Percentiles rank a stretch among this genome's conserved stretches.
phyloP scores from a whole-genome alignment of 2,113 vertebrate species.

The Dicaeum eximium region DNA sequence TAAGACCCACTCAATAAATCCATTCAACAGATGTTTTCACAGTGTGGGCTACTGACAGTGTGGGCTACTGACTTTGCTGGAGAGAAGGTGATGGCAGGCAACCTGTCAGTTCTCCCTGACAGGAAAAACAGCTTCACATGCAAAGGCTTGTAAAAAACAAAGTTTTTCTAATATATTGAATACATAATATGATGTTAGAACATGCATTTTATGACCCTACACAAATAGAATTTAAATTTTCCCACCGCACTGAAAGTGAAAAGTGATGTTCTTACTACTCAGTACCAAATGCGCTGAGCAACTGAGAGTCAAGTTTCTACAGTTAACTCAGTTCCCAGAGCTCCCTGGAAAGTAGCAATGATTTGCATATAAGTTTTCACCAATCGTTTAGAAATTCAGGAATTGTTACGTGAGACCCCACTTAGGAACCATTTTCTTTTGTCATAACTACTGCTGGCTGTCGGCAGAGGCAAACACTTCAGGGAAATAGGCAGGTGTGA shows the following conservation, averaged over 20 bases:
- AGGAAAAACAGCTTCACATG: slow-evolving; percentile 26
- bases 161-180: not conserved
- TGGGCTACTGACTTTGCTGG: slow-evolving; percentile 9
- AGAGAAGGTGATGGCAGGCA: slow-evolving; percentile 58
- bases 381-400: not conserved
- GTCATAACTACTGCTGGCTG: not conserved
- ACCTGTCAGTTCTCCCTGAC: slow-evolving; percentile 54
- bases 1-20: slow-evolving; percentile 72
- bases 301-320: not conserved
- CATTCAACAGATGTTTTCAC: slow-evolving; percentile 77
- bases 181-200: not conserved
- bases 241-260: not conserved
- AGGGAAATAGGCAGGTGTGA: not conserved
- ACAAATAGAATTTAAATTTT: not conserved
- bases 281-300: not conserved
- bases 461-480: not conserved
- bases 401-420: not conserved
- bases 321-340: not conserved
- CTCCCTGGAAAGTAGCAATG: not conserved
- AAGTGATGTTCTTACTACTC: not conserved
- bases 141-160: not conserved
- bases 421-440: not conserved
- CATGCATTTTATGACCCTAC: not conserved
- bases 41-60: slow-evolving; percentile 44
- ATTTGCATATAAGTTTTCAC: not conserved